These are phyloP conservation scores for Carposina sasakii DNA, from an alignment of 1,140 invertebrate species.

Conservation along the genomic window DNA sequence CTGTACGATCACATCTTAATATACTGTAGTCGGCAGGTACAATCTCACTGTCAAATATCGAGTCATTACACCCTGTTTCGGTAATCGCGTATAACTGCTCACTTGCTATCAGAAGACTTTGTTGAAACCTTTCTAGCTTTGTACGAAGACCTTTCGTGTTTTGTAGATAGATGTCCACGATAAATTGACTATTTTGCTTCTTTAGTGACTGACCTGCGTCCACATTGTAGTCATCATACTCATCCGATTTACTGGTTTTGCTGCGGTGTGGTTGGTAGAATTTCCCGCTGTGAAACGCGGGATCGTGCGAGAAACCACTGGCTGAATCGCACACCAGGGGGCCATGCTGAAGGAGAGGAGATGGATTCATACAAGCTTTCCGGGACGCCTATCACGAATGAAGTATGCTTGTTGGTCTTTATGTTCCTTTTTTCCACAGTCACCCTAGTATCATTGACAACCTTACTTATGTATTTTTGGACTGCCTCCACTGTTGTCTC, in stretches of 20 bases:
- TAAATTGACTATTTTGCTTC: not conserved
- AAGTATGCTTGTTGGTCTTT: too few species aligned
- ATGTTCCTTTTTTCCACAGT: too few species aligned
- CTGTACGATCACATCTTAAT: not conserved
- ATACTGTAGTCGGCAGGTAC: not conserved
- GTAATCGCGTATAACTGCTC: not conserved
- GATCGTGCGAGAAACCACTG: too few species aligned
- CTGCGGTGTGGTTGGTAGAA: not conserved
- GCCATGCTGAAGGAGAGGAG: too few species aligned
- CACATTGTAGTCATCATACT: not conserved
- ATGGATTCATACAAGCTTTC: too few species aligned
- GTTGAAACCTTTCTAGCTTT: not conserved
- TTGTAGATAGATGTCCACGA: not conserved
- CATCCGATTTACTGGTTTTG: not conserved
- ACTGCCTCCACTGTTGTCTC: too few species aligned
- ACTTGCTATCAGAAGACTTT: not conserved
- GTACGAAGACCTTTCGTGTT: not conserved
- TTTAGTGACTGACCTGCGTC: not conserved
- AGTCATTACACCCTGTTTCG: not conserved
- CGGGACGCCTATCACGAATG: too few species aligned
- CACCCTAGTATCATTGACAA: too few species aligned
- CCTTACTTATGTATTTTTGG: too few species aligned
- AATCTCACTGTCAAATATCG: not conserved
- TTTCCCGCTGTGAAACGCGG: too few species aligned
- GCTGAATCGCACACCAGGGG: too few species aligned